Evolutionary conservation across 2,888 invertebrate genomes (phyloP).

Genomic region (Norana najaformis): DNA sequence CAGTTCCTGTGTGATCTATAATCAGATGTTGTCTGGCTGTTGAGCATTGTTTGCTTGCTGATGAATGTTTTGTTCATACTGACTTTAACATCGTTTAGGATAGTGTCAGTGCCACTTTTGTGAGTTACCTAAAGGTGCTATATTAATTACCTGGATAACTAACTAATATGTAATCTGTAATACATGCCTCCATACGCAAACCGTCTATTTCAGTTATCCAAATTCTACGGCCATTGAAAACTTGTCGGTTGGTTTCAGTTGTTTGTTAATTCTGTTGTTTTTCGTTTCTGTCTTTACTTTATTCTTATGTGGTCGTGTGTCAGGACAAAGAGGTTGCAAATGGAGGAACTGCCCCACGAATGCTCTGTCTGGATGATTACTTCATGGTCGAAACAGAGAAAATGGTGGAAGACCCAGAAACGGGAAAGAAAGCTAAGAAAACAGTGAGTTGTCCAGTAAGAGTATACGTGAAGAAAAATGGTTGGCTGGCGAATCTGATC

Average conservation of each 20-base stretch:
- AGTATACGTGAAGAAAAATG: not conserved
- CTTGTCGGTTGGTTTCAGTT: not conserved
- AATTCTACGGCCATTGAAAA: too few relatives aligned
- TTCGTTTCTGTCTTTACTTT: not conserved
- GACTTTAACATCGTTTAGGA: too few relatives aligned
- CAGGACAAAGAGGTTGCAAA: constrained; percentile 77
- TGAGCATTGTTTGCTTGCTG: not conserved
- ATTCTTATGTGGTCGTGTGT: not conserved
- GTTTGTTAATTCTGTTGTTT: too few relatives aligned
- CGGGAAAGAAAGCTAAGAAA: constrained; percentile 73
- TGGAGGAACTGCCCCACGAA: constrained; percentile 85
- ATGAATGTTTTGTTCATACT: not conserved
- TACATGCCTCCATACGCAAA: too few relatives aligned
- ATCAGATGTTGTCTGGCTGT: not conserved
- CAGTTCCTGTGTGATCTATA: too few relatives aligned
- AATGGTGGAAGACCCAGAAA: constrained; percentile 69
- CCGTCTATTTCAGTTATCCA: too few relatives aligned
- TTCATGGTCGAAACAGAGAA: constrained; percentile 76
- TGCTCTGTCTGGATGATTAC: constrained; percentile 92
- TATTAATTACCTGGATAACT: not conserved
- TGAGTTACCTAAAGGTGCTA: too few relatives aligned
- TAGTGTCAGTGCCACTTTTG: too few relatives aligned
- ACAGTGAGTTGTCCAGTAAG: constrained; percentile 65
- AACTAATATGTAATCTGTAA: not conserved
- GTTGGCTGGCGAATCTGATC: not conserved